These are phyloP conservation scores for Alsophila aescularia DNA, from an alignment of 2,888 invertebrate genomes.

Conservation along the genomic window DNA sequence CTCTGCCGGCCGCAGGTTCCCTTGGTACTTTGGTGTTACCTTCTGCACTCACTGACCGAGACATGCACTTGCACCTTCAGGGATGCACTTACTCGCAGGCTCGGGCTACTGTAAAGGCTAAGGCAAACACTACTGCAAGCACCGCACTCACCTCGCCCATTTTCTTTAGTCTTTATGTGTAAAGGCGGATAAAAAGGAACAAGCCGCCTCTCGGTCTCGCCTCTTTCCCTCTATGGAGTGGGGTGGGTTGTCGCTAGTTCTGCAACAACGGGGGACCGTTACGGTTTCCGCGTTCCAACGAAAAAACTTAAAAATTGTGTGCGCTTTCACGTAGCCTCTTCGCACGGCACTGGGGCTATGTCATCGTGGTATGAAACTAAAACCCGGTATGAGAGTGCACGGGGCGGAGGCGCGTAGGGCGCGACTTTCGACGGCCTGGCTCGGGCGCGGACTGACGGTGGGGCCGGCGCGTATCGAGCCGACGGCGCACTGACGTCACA, in stretches of 20 bases:
- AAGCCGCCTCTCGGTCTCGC: slow-evolving; percentile 80
- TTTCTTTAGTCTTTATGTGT: slow-evolving; percentile 80
- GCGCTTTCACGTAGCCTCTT: slow-evolving; percentile 78
- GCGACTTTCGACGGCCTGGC: slow-evolving; percentile 79
- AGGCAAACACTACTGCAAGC: slow-evolving; percentile 79
- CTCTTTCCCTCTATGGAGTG: slow-evolving; percentile 77
- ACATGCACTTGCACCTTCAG: slow-evolving; percentile 76
- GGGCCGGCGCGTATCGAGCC: slow-evolving; percentile 86
- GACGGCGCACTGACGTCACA: slow-evolving; percentile 89
- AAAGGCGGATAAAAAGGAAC: slow-evolving; percentile 80
- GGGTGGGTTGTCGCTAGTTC: slow-evolving; percentile 81
- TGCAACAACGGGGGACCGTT: slow-evolving; percentile 81
- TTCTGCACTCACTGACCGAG: slow-evolving; percentile 67
- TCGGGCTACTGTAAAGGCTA: slow-evolving; percentile 67
- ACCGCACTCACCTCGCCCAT: slow-evolving; percentile 84
- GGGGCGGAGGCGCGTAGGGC: slow-evolving; percentile 73
- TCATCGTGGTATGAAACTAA: slow-evolving; percentile 82
- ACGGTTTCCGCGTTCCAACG: slow-evolving; percentile 77
- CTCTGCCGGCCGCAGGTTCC: slow-evolving; percentile 37
- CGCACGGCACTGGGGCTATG: slow-evolving; percentile 82
- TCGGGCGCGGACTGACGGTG: slow-evolving; percentile 85
- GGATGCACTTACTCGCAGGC: slow-evolving; percentile 66
- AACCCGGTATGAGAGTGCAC: slow-evolving; percentile 81
- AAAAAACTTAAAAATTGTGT: slow-evolving; percentile 81
- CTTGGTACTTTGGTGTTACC: slow-evolving; percentile 51